Percentiles rank a stretch among this genome's conserved stretches.
Conservation (phyloP, 35 echinoderm and acorn worm genomes). For the Chiridota heheva region DNA sequence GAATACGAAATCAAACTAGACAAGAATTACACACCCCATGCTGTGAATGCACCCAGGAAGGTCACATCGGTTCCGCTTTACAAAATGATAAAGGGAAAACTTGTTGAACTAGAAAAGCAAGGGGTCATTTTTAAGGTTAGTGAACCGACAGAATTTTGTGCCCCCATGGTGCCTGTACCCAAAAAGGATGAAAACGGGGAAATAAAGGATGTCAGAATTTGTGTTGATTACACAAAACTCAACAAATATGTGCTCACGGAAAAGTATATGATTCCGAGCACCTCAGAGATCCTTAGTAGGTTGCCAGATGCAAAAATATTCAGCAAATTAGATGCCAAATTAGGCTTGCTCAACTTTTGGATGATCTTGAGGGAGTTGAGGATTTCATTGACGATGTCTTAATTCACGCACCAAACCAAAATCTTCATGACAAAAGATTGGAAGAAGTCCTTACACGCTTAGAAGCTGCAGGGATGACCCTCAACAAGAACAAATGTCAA, state of each 20-base stretch:
- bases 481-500: conserved; percentile 68
- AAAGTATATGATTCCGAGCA: conserved; percentile 2
- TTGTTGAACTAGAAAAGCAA: not conserved
- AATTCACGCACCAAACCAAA: conserved; percentile 37
- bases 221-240: conserved; percentile 9
- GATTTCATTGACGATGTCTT: conserved; percentile 52
- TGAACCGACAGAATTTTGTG: conserved; percentile 23
- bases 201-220: conserved; percentile 27
- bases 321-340: conserved; percentile 56
- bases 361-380: conserved; percentile 47
- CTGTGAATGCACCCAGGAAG: conserved; percentile 17
- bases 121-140: conserved; percentile 24
- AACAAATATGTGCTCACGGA: conserved; percentile 1
- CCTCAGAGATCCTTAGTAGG: not conserved
- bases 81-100: conserved; percentile 23
- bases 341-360: conserved; percentile 47
- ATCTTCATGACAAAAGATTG: conserved; percentile 48
- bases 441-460: conserved; percentile 24
- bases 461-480: conserved; percentile 39
- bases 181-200: conserved; percentile 4
- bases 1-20: conserved; percentile 19
- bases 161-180: conserved; percentile 29
- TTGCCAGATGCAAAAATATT: conserved; percentile 24
- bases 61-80: conserved; percentile 17
- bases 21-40: conserved; percentile 5